Evolutionary conservation across 1,140 invertebrate genomes (phyloP).

Genomic region (Drosophila repleta): DNA sequence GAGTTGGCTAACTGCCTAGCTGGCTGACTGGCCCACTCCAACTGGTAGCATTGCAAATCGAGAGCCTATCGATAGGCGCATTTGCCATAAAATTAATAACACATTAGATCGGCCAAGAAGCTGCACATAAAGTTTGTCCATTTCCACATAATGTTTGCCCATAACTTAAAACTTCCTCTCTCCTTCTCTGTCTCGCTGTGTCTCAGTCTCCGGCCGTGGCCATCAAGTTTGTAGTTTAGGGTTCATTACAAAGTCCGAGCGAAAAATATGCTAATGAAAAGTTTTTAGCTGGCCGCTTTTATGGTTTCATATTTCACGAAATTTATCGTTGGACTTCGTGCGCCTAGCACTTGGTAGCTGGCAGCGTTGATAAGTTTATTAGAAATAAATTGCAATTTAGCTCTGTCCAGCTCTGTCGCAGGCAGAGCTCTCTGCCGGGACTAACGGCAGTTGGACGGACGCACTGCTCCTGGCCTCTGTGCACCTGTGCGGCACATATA

Average conservation of each 20-base stretch:
- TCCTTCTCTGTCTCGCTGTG: not conserved
- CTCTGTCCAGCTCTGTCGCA: constrained; percentile 24
- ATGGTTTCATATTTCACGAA: constrained; percentile 79
- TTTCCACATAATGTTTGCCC: constrained; percentile 65
- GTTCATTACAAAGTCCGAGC: constrained; percentile 55
- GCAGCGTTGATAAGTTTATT: constrained; percentile 80
- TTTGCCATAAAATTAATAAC: constrained; percentile 81
- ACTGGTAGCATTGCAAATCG: constrained; percentile 33
- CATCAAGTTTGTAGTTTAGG: constrained; percentile 76
- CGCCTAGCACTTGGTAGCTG: constrained; percentile 57
- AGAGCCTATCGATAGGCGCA: constrained; percentile 57
- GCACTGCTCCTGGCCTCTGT: constrained; percentile 49
- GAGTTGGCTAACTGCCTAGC: constrained; percentile 10
- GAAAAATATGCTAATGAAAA: constrained; percentile 79
- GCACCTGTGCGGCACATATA: constrained; percentile 26
- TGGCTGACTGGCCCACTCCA: constrained; percentile 5
- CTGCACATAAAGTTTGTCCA: constrained; percentile 71
- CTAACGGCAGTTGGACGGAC: constrained; percentile 36
- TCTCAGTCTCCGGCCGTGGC: constrained; percentile 7
- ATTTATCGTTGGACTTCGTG: constrained; percentile 64
- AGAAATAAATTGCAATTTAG: constrained; percentile 82
- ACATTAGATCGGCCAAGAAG: constrained; percentile 75
- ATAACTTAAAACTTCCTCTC: constrained; percentile 47
- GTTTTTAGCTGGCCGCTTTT: constrained; percentile 55
- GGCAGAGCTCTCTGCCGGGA: not conserved